Percentiles rank a stretch among this genome's conserved stretches.
Evolutionary conservation across 2,797 vertebrate species (phyloP).

Genomic region (Acipenser ruthenus): DNA sequence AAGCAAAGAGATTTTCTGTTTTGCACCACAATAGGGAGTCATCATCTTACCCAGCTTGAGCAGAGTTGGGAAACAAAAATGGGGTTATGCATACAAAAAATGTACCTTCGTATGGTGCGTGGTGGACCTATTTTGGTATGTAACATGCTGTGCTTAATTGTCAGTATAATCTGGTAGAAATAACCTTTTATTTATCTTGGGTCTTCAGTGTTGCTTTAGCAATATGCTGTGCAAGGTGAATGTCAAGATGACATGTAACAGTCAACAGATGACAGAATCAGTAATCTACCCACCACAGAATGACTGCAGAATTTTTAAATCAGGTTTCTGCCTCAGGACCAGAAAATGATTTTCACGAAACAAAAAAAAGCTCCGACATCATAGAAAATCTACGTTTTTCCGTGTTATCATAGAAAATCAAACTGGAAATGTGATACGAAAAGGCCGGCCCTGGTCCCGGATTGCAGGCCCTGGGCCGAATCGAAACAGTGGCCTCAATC

Average conservation of each 20-base stretch:
- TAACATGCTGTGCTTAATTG: slow-evolving; percentile 35
- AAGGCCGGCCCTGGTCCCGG: too few relatives aligned
- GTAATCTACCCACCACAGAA: slow-evolving; percentile 27
- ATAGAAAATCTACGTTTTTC: too few relatives aligned
- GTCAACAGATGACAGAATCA: too few relatives aligned
- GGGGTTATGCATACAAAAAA: slow-evolving; percentile 27
- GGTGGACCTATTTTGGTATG: slow-evolving; percentile 38
- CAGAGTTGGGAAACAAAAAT: slow-evolving; percentile 1
- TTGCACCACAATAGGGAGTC: slow-evolving; percentile 27
- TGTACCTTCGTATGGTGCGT: slow-evolving; percentile 21
- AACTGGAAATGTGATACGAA: too few relatives aligned
- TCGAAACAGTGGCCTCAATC: too few relatives aligned
- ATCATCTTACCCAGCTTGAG: slow-evolving; percentile 21
- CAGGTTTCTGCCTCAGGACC: neutral
- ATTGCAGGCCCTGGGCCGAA: too few relatives aligned
- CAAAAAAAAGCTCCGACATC: too few relatives aligned
- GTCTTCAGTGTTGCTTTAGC: slow-evolving; percentile 40
- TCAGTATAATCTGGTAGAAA: slow-evolving; percentile 54
- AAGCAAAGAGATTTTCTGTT: slow-evolving; percentile 26
- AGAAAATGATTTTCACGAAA: neutral
- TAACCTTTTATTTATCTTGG: slow-evolving; percentile 51
- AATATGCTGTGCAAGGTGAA: slow-evolving; percentile 50
- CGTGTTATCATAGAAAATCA: too few relatives aligned
- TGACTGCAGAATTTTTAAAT: slow-evolving; percentile 28
- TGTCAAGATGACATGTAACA: slow-evolving; percentile 16